Percentiles rank a stretch among this genome's conserved stretches.
Evolutionary conservation across 1,140 invertebrate species (phyloP).

Genomic region (Solen grandis): DNA sequence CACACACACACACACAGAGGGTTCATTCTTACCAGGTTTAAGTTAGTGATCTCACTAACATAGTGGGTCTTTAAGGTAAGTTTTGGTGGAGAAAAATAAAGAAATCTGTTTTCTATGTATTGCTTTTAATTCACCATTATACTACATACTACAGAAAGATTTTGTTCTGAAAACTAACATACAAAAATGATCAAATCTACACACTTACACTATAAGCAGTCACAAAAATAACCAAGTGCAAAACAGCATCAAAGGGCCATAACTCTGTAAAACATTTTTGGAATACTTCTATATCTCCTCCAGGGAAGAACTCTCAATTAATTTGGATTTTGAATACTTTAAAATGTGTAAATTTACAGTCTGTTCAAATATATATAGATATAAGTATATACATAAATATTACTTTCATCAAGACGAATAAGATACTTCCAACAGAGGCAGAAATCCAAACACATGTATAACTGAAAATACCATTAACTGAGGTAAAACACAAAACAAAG

Average conservation of each 20-base stretch:
- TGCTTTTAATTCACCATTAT: slow-evolving; percentile 51
- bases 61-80: too few relatives aligned
- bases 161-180: slow-evolving; percentile 28
- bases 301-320: too few relatives aligned
- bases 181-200: slow-evolving; percentile 18
- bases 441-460: background rate
- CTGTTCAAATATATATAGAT: slow-evolving; percentile 8
- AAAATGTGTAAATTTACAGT: slow-evolving; percentile 15
- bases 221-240: slow-evolving; percentile 22
- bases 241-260: background rate
- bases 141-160: slow-evolving; percentile 44
- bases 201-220: slow-evolving; percentile 38
- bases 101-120: slow-evolving; percentile 45
- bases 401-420: background rate
- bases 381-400: slow-evolving; percentile 19
- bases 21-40: too few relatives aligned
- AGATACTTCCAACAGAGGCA: background rate
- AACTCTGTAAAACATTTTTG: background rate
- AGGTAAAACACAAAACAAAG: background rate
- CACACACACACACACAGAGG: too few relatives aligned
- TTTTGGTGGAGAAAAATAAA: too few relatives aligned
- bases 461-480: background rate
- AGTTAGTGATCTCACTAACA: too few relatives aligned
- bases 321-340: too few relatives aligned
- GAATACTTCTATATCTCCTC: too few relatives aligned